Conservation (phyloP, 2,113 vertebrate genomes). For the Prietella phreatophila region DNA sequence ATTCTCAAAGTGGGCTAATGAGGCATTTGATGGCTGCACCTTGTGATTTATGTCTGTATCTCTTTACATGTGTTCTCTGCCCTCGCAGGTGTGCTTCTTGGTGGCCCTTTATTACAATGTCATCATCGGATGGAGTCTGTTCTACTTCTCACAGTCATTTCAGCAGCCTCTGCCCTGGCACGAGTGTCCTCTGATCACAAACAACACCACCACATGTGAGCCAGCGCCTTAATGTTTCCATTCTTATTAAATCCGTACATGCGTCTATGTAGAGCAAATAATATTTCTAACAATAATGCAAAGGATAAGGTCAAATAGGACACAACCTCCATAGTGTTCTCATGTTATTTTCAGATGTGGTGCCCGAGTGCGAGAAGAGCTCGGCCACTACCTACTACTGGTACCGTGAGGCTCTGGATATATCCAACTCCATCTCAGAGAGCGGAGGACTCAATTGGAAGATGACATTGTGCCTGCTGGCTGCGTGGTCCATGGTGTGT, state of each 20-base stretch:
- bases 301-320: not conserved
- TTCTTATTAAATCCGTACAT: not conserved
- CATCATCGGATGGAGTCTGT: conserved; percentile 97
- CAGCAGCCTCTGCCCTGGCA: conserved; percentile 95
- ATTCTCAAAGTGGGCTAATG: not conserved
- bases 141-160: conserved; percentile 98
- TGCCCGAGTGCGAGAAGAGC: conserved; percentile 94
- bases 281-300: not conserved
- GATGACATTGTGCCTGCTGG: conserved; percentile 89
- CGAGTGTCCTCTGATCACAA: conserved; percentile 92
- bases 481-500: conserved; percentile 91
- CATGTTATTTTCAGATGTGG: conserved; percentile 75
- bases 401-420: conserved; percentile 92
- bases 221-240: not conserved
- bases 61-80: not conserved
- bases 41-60: not conserved
- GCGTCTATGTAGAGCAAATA: not conserved
- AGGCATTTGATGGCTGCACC: not conserved
- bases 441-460: conserved; percentile 94
- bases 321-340: not conserved
- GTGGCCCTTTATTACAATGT: conserved; percentile 98
- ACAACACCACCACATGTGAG: conserved; percentile 85
- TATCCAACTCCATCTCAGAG: conserved; percentile 88
- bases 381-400: conserved; percentile 97
- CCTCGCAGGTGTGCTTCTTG: conserved; percentile 87